These are phyloP conservation scores for Rousettus leschenaultii DNA, from an alignment of 2,113 vertebrate species.

Conservation along the genomic window DNA sequence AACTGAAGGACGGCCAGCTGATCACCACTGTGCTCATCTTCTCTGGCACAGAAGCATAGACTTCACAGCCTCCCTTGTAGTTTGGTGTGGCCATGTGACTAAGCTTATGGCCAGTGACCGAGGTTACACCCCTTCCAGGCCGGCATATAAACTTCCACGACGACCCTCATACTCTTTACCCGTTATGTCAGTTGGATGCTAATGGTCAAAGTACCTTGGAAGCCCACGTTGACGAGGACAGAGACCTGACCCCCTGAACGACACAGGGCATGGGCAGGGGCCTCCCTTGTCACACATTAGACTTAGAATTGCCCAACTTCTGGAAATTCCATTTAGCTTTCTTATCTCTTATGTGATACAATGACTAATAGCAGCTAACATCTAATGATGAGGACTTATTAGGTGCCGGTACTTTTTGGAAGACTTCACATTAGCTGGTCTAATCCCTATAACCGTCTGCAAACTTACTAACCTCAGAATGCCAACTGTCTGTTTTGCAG, in stretches of 20 bases:
- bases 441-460: not conserved
- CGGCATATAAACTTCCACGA: too few species aligned
- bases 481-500: not conserved
- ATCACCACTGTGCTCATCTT: not conserved
- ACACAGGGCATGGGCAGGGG: not conserved
- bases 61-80: not conserved
- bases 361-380: not conserved
- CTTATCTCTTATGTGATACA: not conserved
- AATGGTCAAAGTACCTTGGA: not conserved
- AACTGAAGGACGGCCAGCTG: not conserved
- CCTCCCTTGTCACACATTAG: not conserved
- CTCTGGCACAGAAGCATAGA: not conserved
- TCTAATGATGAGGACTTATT: not conserved
- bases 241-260: not conserved
- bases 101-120: not conserved
- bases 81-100: fast-evolving
- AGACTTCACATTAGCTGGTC: not conserved
- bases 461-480: too few species aligned
- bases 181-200: not conserved
- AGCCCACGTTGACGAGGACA: not conserved
- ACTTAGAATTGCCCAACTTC: not conserved
- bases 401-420: not conserved
- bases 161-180: not conserved
- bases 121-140: not conserved
- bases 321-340: not conserved